Evolutionary conservation across 1,140 invertebrate species (phyloP).

Genomic region (Drosophila athabasca): DNA sequence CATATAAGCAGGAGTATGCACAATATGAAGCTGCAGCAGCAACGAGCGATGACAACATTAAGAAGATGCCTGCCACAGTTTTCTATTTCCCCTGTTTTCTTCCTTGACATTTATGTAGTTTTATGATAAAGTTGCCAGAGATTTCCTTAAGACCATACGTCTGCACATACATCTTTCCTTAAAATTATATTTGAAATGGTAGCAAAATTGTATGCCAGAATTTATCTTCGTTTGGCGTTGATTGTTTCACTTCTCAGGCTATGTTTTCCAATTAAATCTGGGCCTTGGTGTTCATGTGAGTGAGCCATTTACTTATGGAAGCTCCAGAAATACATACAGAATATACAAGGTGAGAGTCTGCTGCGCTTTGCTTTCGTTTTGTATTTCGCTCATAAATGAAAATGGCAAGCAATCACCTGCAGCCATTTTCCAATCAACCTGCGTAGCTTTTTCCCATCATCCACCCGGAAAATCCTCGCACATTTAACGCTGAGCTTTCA

Average conservation of each 20-base stretch:
- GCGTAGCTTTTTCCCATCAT: slow-evolving; percentile 36
- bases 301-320: not conserved
- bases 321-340: not conserved
- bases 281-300: not conserved
- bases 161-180: not conserved
- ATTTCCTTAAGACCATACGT: not conserved
- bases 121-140: slow-evolving; percentile 29
- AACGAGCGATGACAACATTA: slow-evolving; percentile 59
- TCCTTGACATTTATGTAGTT: slow-evolving; percentile 35
- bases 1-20: slow-evolving; percentile 38
- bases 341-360: not conserved
- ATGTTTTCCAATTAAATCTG: slow-evolving; percentile 45
- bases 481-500: slow-evolving; percentile 53
- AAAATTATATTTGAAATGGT: slow-evolving; percentile 47
- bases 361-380: slow-evolving; percentile 33
- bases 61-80: slow-evolving; percentile 43
- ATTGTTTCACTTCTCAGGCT: not conserved
- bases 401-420: slow-evolving; percentile 73
- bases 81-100: slow-evolving; percentile 6
- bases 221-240: no score
- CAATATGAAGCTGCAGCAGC: slow-evolving; percentile 44
- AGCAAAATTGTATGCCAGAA: slow-evolving; percentile 31
- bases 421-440: slow-evolving; percentile 77
- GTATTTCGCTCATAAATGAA: slow-evolving; percentile 68
- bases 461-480: slow-evolving; percentile 47